phyloP scores from a whole-genome alignment of 2,797 vertebrate genomes.

The Dromococcyx pavoninus region DNA sequence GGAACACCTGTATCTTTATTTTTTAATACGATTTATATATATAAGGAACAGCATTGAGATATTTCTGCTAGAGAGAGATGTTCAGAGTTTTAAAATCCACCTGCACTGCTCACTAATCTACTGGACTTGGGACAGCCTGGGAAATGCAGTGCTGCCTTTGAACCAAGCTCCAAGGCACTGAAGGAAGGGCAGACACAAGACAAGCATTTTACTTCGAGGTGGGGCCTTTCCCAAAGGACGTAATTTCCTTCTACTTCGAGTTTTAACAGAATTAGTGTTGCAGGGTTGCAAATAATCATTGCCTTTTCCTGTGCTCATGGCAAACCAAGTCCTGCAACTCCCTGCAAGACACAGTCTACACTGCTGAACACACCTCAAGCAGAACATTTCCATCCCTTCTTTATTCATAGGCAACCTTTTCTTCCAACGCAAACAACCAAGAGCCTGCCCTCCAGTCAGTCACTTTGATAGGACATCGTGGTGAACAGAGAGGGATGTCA shows the following conservation, averaged over 20 bases:
- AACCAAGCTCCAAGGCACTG: background rate
- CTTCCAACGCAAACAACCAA: background rate
- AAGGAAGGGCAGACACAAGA: background rate
- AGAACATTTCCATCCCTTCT: background rate
- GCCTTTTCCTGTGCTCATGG: background rate
- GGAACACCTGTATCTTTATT: background rate
- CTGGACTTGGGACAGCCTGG: background rate
- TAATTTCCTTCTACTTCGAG: background rate
- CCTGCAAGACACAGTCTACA: background rate
- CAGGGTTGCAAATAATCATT: background rate
- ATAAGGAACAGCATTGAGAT: background rate
- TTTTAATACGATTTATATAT: background rate
- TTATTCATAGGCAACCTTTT: background rate
- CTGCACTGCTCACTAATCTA: background rate
- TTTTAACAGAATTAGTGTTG: background rate
- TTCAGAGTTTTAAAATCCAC: background rate
- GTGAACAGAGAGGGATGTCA: background rate
- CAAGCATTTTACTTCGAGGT: background rate
- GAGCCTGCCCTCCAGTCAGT: background rate
- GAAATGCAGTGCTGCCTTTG: background rate
- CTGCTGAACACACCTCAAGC: background rate
- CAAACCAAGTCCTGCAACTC: background rate
- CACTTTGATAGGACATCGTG: background rate
- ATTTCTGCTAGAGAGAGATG: background rate
- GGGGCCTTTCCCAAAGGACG: background rate